phyloP scores from a whole-genome alignment of 2,113 vertebrate species.

The Brienomyrus brachyistius region DNA sequence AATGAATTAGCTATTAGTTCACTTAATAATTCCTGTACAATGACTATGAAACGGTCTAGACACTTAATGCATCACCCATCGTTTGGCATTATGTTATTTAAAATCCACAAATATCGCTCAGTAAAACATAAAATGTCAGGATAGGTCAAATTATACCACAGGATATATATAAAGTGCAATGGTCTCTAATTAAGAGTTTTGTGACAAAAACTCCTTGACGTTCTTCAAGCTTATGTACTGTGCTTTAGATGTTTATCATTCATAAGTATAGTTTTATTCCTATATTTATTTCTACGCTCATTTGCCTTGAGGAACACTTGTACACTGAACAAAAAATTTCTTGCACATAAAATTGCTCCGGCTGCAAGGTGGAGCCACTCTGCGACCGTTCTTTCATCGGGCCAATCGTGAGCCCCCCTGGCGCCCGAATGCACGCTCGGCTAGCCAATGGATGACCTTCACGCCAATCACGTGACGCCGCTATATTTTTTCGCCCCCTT shows the following conservation, averaged over 20 bases:
- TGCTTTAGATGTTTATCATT: not conserved
- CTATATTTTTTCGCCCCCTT: slow-evolving; percentile 50
- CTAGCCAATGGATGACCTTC: slow-evolving; percentile 70
- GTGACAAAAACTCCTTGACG: not conserved
- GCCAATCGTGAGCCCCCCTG: slow-evolving; percentile 73
- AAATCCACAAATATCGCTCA: not conserved
- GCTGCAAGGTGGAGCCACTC: slow-evolving; percentile 52
- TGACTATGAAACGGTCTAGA: not conserved
- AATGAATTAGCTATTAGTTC: not conserved
- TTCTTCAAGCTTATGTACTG: not conserved
- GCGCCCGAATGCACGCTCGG: slow-evolving; percentile 60
- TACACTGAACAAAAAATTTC: slow-evolving; percentile 67
- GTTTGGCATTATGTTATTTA: not conserved
- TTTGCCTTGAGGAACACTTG: slow-evolving; percentile 44
- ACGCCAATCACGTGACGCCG: slow-evolving; percentile 72
- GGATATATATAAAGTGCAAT: not conserved
- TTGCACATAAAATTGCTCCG: slow-evolving; percentile 60
- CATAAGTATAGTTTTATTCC: not conserved
- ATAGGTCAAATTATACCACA: not conserved
- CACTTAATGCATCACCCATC: not conserved
- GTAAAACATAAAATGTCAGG: not conserved
- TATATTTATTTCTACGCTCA: not conserved
- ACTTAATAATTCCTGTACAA: not conserved
- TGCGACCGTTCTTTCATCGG: slow-evolving; percentile 61
- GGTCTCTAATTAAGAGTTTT: not conserved